Base-by-base conservation (phyloP, 2,888 invertebrate genomes). In the Odiellus spinosus region DNA sequence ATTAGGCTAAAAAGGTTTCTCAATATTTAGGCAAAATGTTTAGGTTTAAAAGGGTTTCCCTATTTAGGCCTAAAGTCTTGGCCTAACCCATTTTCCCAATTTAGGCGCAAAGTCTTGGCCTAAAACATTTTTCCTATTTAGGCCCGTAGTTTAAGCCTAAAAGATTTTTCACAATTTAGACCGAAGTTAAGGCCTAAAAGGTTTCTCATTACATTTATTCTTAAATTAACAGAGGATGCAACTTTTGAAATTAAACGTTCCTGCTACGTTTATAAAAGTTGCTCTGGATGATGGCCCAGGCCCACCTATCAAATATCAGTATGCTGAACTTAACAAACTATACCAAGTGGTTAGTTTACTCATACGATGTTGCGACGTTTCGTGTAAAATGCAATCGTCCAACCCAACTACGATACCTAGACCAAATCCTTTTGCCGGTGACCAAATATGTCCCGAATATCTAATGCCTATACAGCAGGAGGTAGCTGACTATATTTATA, bases 291-390 rank as follows among this genome's bases (percentile, higher is more conserved):
- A 93, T 62, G 84, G 87, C 0, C 82, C 87, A 1, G 82, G 88
- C 5, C 85, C 88, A 18, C 78, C 87, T 41, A 90, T 91, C 57
- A 93, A 93, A 69, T 91, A 90, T 67, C 93, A 91, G 66, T 91
- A 86, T 68, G 85, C 88, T 1, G 95, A 95, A 66, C 74, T 93
- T 40, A 83, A 84, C 42, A 91, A 91, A 70, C 73, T 95, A 53
- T 91, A 91, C 69, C 87, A 90, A 69, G 81, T 78, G 56, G 87
- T 93, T 46, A 87, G 88, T 49, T 79, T 82, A 65, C 70, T 95
- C 58, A 78, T 87, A 56, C 78, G 93, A 46, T 90, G 90, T 67
- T 91, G 88, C 70, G 91, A 93, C 72, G 79, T 91, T 48, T 77
- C 79, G 52, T 65, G 72, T 44, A 75, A 75, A 59, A 76, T 75